Percentiles rank a stretch among this genome's conserved stretches.
Conservation (phyloP, 1,140 invertebrate genomes). For the Platyura marginata region DNA sequence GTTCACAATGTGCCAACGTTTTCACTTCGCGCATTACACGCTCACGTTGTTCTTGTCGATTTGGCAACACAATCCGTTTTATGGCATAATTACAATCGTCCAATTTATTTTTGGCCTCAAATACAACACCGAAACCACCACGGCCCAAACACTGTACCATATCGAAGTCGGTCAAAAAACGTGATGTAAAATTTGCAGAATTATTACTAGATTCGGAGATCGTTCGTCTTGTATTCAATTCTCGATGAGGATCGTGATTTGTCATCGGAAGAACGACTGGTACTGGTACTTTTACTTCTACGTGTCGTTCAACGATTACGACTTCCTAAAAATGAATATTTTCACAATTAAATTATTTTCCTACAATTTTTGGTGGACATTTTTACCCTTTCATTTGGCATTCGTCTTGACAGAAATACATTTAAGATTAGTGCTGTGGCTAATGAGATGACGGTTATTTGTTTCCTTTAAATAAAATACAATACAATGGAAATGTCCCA, state of each 20-base stretch:
- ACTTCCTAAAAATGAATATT: conserved; percentile 11
- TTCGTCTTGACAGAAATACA: conserved; percentile 30
- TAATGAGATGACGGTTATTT: conserved; percentile 24
- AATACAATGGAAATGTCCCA: too few relatives aligned
- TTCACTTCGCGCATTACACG: conserved; percentile 85
- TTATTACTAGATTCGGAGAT: conserved; percentile 16
- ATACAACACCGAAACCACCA: conserved; percentile 96
- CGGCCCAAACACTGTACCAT: conserved; percentile 66
- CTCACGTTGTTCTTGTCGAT: conserved; percentile 58
- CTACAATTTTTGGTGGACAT: too few relatives aligned
- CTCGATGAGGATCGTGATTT: neutral
- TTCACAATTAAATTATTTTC: too few relatives aligned
- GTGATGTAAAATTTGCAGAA: conserved; percentile 20
- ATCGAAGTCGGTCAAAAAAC: conserved; percentile 77
- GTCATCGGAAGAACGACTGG: conserved; percentile 18
- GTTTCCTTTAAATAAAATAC: neutral
- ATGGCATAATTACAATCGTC: conserved; percentile 91
- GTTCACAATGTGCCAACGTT: conserved; percentile 84
- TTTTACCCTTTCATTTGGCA: conserved; percentile 13
- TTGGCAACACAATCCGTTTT: conserved; percentile 79
- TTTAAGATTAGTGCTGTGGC: conserved; percentile 41
- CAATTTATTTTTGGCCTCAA: conserved; percentile 86
- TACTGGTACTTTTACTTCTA: conserved; percentile 12
- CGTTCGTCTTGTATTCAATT: conserved; percentile 9
- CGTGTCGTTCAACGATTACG: conserved; percentile 24